phyloP scores from a whole-genome alignment of 2,113 vertebrate genomes.

The Cochlearius cochlearius region DNA sequence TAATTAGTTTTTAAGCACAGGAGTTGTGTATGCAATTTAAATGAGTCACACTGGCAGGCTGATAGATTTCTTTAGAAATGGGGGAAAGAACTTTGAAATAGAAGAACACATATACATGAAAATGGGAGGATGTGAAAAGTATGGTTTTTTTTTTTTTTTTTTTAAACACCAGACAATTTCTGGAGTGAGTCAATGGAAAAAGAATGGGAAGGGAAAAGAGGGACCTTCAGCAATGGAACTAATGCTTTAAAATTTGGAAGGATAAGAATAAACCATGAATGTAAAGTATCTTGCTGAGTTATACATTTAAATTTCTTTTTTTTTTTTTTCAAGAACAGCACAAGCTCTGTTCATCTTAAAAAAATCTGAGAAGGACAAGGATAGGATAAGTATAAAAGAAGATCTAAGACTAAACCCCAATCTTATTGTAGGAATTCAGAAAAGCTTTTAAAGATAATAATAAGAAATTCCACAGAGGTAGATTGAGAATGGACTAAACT shows the following conservation, averaged over 20 bases:
- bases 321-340: not conserved
- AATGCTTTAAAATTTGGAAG: not conserved
- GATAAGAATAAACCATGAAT: not conserved
- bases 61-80: not conserved
- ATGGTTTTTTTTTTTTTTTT: not conserved
- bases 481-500: not conserved
- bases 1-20: constrained; percentile 16
- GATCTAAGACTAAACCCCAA: not conserved
- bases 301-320: not conserved
- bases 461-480: not conserved
- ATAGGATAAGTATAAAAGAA: not conserved
- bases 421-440: not conserved
- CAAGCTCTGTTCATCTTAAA: not conserved
- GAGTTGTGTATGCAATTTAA: not conserved
- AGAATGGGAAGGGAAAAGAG: not conserved
- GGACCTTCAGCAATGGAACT: not conserved
- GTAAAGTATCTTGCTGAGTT: not conserved
- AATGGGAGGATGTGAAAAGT: not conserved
- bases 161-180: not conserved
- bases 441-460: not conserved
- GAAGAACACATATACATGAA: not conserved
- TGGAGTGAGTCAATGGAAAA: not conserved
- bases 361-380: not conserved
- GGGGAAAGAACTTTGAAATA: not conserved
- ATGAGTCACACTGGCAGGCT: not conserved